A percentile compares a stretch with the other conserved stretches of the same genome.
phyloP scores from a whole-genome alignment of 2,797 vertebrate species.

The Peromyscus aztecus region DNA sequence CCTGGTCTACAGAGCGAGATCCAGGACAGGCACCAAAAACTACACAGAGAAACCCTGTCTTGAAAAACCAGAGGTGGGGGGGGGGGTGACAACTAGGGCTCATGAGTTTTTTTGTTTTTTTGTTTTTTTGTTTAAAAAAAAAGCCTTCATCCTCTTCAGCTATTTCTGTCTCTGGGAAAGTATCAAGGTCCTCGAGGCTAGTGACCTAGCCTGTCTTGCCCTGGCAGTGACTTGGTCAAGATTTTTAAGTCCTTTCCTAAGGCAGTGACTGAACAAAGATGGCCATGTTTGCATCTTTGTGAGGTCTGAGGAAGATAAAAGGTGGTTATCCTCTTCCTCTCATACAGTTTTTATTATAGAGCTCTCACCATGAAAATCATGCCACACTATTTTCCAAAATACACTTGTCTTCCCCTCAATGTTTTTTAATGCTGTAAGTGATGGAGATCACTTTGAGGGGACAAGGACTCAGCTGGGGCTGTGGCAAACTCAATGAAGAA shows the following conservation, averaged over 20 bases:
- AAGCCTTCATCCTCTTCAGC: neutral
- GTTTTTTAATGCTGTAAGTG: neutral
- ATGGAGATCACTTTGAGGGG: neutral
- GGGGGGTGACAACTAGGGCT: too few species aligned
- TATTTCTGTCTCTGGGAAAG: neutral
- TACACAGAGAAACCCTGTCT: too few species aligned
- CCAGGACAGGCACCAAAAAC: too few species aligned
- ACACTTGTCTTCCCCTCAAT: too few species aligned
- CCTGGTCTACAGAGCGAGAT: too few species aligned
- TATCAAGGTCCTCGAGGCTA: neutral
- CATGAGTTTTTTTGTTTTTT: too few species aligned
- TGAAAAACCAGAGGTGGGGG: too few species aligned
- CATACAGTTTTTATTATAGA: neutral
- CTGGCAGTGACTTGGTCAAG: neutral
- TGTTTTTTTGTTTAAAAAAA: too few species aligned
- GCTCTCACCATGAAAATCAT: neutral
- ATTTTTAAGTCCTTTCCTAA: neutral
- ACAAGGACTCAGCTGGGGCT: neutral
- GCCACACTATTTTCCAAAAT: neutral
- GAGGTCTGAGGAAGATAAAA: neutral
- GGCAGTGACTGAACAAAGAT: neutral
- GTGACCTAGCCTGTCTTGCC: neutral
- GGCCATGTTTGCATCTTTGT: too few species aligned
- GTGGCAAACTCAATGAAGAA: neutral
- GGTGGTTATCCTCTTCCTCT: neutral